Percentiles rank a stretch among this genome's conserved stretches.
Conservation (phyloP, 1,140 invertebrate genomes). For the Odontomachus brunneus region DNA sequence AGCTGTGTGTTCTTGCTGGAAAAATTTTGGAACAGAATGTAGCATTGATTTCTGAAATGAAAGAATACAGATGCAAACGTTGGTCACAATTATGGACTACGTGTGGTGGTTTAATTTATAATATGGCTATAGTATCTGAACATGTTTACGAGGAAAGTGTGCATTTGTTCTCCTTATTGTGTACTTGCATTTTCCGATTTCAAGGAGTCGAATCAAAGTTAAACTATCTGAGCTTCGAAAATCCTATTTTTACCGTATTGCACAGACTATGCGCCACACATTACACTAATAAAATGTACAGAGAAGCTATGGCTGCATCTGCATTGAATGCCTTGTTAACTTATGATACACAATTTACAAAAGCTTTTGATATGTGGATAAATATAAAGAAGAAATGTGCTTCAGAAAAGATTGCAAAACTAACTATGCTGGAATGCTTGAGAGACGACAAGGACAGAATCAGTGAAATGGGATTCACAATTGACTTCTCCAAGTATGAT, state of each 20-base stretch:
- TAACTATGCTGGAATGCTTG: conserved; percentile 77
- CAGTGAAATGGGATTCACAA: conserved; percentile 71
- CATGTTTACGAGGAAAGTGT: conserved; percentile 67
- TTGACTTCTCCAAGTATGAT: conserved; percentile 74
- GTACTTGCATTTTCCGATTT: conserved; percentile 57
- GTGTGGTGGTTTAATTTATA: conserved; percentile 69
- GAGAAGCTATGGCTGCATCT: conserved; percentile 73
- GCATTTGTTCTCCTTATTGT: conserved; percentile 68
- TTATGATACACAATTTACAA: conserved; percentile 66
- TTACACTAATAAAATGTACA: conserved; percentile 69
- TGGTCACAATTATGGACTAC: conserved; percentile 72
- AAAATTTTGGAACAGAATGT: conserved; percentile 64
- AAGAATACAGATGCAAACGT: conserved; percentile 62
- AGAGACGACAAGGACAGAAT: conserved; percentile 64
- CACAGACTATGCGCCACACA: conserved; percentile 71
- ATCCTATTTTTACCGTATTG: conserved; percentile 65
- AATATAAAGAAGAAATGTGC: conserved; percentile 74
- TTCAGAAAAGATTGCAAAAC: conserved; percentile 58
- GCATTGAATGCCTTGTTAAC: conserved; percentile 78
- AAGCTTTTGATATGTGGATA: conserved; percentile 78
- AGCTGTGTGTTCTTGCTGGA: conserved; percentile 43
- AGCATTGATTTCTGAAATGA: conserved; percentile 56
- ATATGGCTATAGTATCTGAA: conserved; percentile 65
- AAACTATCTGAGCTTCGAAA: conserved; percentile 54
- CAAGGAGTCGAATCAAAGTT: conserved; percentile 58